Conservation (phyloP, 2,113 vertebrate genomes). For the Trochalopteron elliotii region DNA sequence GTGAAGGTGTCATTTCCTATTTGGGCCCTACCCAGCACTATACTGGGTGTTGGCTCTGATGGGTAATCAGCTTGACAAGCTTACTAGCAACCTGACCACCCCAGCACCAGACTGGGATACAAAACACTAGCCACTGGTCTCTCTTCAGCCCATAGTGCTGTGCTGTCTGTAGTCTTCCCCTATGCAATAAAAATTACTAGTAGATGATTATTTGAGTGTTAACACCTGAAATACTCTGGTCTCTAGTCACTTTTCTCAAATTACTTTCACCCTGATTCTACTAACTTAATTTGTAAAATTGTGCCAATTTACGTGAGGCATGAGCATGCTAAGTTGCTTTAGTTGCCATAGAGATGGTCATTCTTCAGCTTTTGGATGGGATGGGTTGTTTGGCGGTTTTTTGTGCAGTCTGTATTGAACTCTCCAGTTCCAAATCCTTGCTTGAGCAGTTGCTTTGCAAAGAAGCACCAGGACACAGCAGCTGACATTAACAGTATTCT, state of each 20-base stretch:
- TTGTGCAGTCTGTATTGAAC: neutral
- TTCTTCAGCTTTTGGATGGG: neutral
- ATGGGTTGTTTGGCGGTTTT: accelerated
- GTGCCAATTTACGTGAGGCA: neutral
- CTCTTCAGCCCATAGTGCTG: accelerated
- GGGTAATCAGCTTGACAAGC: neutral
- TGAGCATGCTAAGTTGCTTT: neutral
- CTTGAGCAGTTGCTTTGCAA: neutral
- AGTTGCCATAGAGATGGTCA: neutral
- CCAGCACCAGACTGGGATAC: accelerated
- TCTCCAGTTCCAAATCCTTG: neutral
- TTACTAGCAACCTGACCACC: neutral
- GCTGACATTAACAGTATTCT: neutral
- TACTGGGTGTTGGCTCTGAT: neutral
- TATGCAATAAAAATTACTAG: neutral
- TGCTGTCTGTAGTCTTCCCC: neutral
- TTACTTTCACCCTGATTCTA: neutral
- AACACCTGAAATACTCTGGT: neutral
- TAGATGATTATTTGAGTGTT: neutral
- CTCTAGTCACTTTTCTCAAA: neutral
- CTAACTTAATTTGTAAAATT: neutral
- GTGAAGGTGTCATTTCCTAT: neutral
- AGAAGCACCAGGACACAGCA: neutral
- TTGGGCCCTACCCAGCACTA: neutral
- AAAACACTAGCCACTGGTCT: neutral